A percentile compares a stretch with the other conserved stretches of the same genome.
Evolutionary conservation across 2,113 vertebrate species (phyloP).

Genomic region (Cepphus grylle): DNA sequence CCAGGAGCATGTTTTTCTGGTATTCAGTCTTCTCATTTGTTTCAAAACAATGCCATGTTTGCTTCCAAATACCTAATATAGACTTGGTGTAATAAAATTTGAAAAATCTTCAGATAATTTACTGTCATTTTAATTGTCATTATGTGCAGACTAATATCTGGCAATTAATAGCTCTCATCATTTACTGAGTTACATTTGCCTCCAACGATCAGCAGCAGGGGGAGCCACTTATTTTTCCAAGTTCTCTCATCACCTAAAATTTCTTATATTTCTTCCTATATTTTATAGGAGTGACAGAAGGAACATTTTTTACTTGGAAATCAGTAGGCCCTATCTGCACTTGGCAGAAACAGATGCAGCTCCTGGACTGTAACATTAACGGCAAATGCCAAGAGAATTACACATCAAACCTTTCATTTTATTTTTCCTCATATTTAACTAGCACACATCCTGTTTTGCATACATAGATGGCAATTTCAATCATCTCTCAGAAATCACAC

Average conservation of each 20-base stretch:
- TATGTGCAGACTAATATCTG: neutral
- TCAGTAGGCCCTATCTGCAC: no score
- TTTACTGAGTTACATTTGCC: neutral
- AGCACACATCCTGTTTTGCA: neutral
- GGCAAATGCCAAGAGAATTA: neutral
- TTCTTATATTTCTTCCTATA: neutral
- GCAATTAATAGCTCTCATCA: neutral
- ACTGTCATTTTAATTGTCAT: neutral
- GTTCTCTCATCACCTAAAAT: neutral
- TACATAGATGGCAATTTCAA: neutral
- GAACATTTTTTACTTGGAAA: neutral
- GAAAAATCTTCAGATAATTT: neutral
- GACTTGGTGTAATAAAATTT: neutral
- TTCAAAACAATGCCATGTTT: neutral
- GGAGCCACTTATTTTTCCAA: conserved; percentile 8
- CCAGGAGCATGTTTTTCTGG: fast-evolving
- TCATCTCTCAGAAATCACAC: neutral
- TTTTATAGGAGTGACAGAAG: neutral
- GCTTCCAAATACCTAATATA: neutral
- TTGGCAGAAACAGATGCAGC: neutral
- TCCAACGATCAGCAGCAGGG: neutral
- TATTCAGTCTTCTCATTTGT: fast-evolving
- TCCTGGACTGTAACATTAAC: neutral
- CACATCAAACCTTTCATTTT: neutral
- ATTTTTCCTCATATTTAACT: neutral